Percentiles rank a stretch among this genome's conserved stretches.
Evolutionary conservation across 2,797 vertebrate genomes (phyloP).

Genomic region (Periparus ater): DNA sequence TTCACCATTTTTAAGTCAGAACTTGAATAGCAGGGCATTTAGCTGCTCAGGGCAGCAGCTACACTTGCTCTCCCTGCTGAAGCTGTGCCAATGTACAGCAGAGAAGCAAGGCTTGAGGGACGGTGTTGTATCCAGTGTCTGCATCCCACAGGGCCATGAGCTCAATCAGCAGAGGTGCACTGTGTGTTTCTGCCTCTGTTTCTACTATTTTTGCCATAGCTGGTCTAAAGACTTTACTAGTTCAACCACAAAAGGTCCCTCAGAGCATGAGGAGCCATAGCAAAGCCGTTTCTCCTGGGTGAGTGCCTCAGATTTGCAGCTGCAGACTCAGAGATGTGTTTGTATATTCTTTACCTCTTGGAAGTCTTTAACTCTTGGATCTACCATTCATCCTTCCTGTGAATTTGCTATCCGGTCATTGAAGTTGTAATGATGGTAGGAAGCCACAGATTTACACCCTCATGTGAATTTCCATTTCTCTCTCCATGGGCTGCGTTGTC

Average conservation of each 20-base stretch:
- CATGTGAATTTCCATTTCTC: background rate
- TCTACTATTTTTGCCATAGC: background rate
- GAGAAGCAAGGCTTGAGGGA: background rate
- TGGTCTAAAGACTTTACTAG: background rate
- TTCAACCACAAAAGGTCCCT: background rate
- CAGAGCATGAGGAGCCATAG: background rate
- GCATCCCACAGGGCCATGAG: background rate
- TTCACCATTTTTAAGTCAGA: background rate
- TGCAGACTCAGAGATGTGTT: background rate
- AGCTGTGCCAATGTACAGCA: background rate
- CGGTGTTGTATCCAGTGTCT: fast-evolving
- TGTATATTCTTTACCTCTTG: background rate
- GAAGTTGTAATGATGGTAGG: background rate
- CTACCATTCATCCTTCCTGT: background rate
- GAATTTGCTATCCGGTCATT: background rate
- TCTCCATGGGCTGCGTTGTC: fast-evolving
- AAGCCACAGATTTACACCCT: background rate
- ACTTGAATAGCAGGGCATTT: background rate
- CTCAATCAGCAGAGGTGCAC: background rate
- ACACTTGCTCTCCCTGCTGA: background rate
- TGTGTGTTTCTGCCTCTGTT: background rate
- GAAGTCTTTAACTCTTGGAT: background rate
- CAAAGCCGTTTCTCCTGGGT: background rate
- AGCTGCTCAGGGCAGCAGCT: background rate
- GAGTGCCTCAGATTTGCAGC: background rate